phyloP scores from a whole-genome alignment of 2,797 vertebrate genomes.

The Simalia tracyae region DNA sequence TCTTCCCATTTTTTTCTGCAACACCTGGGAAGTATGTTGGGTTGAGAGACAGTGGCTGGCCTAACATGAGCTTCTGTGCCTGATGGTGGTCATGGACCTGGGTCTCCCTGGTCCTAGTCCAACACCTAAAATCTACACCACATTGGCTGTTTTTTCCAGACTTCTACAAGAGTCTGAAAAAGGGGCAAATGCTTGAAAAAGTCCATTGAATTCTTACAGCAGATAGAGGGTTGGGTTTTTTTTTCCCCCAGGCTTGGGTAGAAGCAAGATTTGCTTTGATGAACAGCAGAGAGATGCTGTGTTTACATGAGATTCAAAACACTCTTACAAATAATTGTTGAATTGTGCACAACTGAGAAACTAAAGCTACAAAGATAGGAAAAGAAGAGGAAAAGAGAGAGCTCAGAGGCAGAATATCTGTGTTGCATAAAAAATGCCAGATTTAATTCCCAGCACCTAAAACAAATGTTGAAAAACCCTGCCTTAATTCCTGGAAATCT shows the following conservation, averaged over 20 bases:
- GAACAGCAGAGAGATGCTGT: neutral
- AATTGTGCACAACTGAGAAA: neutral
- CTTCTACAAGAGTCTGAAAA: neutral
- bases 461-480: neutral
- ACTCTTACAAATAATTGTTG: neutral
- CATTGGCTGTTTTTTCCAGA: neutral
- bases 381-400: neutral
- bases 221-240: neutral
- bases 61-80: neutral
- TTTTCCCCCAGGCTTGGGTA: neutral
- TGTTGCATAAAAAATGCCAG: neutral
- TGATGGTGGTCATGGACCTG: neutral
- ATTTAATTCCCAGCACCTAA: neutral
- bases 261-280: neutral
- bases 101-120: too few relatives aligned
- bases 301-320: neutral
- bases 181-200: neutral
- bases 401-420: neutral
- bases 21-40: neutral
- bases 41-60: neutral
- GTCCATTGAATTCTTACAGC: neutral
- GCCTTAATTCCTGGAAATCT: neutral
- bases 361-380: neutral
- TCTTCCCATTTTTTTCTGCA: neutral
- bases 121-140: neutral